A percentile compares a stretch with the other conserved stretches of the same genome.
Evolutionary conservation across 2,888 invertebrate genomes (phyloP).

Genomic region (Cheilosia impressa): DNA sequence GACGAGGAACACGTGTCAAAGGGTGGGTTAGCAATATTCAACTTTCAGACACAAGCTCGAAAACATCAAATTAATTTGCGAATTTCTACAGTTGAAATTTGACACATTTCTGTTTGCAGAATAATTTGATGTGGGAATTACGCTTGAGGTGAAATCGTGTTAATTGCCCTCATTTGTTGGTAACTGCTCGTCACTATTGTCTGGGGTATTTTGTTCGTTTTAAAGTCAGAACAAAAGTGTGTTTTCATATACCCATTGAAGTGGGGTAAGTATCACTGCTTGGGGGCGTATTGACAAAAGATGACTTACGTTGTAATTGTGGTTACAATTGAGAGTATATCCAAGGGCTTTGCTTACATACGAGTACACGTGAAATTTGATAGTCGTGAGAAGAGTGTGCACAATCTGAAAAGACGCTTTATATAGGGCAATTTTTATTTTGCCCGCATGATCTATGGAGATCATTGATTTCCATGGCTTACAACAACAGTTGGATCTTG

Average conservation of each 20-base stretch:
- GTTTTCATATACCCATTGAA: neutral
- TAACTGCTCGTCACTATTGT: neutral
- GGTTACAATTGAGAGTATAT: neutral
- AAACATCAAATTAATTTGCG: neutral
- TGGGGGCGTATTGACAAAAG: too few species aligned
- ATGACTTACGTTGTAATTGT: too few species aligned
- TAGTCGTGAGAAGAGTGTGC: too few species aligned
- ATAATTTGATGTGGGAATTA: neutral
- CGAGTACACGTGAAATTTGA: too few species aligned
- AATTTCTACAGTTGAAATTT: neutral
- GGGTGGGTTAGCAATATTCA: neutral
- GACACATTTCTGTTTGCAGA: neutral
- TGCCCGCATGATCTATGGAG: too few species aligned
- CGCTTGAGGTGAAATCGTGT: neutral
- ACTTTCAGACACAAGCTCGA: neutral
- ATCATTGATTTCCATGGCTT: too few species aligned
- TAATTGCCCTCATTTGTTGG: neutral
- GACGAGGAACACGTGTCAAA: conserved; percentile 2
- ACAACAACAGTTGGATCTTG: too few species aligned
- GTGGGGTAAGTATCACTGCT: too few species aligned
- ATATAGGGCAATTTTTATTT: too few species aligned
- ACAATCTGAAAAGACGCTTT: too few species aligned
- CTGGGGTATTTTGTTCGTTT: neutral
- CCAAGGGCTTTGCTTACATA: too few species aligned
- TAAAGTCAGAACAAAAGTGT: neutral